These are phyloP conservation scores for Ganaspis brasiliensis DNA, from an alignment of 2,888 invertebrate genomes.

Conservation along the genomic window DNA sequence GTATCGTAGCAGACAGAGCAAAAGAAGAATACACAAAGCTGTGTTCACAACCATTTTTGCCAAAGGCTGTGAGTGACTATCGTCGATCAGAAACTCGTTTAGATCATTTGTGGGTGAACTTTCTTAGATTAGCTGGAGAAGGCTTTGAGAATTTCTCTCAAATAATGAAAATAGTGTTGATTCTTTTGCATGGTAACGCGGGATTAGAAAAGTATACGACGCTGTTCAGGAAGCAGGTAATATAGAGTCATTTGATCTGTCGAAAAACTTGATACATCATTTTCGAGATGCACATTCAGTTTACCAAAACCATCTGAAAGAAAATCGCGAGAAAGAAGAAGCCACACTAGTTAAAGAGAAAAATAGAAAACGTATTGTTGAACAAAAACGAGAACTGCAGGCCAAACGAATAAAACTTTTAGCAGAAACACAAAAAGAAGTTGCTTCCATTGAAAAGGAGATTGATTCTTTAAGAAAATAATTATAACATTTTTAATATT, in stretches of 20 bases:
- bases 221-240: conserved; percentile 14
- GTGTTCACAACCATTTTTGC: conserved; percentile 28
- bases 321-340: neutral
- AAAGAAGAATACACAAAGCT: conserved; percentile 28
- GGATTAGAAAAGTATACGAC: conserved; percentile 46
- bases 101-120: conserved; percentile 45
- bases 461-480: neutral
- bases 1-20: conserved; percentile 39
- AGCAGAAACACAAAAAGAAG: conserved; percentile 15
- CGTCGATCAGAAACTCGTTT: conserved; percentile 15
- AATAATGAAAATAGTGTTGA: conserved; percentile 20
- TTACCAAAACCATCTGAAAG: neutral
- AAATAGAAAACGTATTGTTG: neutral
- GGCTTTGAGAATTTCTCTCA: conserved; percentile 10
- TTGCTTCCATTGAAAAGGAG: neutral
- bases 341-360: conserved; percentile 80
- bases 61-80: conserved; percentile 18
- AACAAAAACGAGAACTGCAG: conserved; percentile 1
- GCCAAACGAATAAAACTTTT: conserved; percentile 14
- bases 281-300: conserved; percentile 15
- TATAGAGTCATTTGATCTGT: neutral
- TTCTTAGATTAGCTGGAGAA: conserved; percentile 40
- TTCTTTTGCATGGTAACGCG: conserved; percentile 39
- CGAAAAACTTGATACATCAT: conserved; percentile 32
- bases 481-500: neutral